Conservation (phyloP, 2,888 invertebrate genomes). For the Acronicta aceris region DNA sequence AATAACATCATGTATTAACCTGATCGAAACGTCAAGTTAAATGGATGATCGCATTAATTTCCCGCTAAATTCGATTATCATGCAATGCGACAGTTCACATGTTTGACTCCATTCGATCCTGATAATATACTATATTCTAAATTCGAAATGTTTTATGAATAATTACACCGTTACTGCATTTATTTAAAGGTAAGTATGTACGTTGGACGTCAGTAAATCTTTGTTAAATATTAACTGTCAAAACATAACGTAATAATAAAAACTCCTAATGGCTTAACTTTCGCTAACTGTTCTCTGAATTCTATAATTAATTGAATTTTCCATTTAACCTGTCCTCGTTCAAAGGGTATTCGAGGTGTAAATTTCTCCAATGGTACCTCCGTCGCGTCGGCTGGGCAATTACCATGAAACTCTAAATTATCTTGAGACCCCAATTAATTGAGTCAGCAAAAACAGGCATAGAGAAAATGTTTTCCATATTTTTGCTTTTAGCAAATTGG, state of each 20-base stretch:
- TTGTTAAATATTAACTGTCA: conserved; percentile 24
- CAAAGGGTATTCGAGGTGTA: conserved; percentile 34
- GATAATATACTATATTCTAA: too few relatives aligned
- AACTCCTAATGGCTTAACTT: conserved; percentile 45
- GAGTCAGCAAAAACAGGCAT: conserved; percentile 3
- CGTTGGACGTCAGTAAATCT: conserved; percentile 23
- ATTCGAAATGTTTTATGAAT: too few relatives aligned
- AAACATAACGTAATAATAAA: conserved; percentile 46
- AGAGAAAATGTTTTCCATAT: not conserved
- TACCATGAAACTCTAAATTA: conserved; percentile 30
- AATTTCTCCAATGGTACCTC: conserved; percentile 18
- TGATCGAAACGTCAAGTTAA: too few relatives aligned
- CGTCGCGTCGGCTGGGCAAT: conserved; percentile 16
- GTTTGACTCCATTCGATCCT: too few relatives aligned
- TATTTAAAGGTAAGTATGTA: too few relatives aligned
- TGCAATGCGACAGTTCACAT: too few relatives aligned
- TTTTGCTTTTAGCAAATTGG: not conserved
- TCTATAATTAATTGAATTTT: conserved; percentile 46
- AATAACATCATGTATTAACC: too few relatives aligned
- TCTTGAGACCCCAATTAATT: conserved; percentile 2
- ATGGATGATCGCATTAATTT: too few relatives aligned
- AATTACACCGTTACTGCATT: too few relatives aligned
- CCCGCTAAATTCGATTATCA: too few relatives aligned
- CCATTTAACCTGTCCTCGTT: conserved; percentile 34
- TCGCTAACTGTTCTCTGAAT: conserved; percentile 32